These are phyloP conservation scores for Sphaeramia orbicularis DNA, from an alignment of 2,797 vertebrate genomes.

Conservation along the genomic window DNA sequence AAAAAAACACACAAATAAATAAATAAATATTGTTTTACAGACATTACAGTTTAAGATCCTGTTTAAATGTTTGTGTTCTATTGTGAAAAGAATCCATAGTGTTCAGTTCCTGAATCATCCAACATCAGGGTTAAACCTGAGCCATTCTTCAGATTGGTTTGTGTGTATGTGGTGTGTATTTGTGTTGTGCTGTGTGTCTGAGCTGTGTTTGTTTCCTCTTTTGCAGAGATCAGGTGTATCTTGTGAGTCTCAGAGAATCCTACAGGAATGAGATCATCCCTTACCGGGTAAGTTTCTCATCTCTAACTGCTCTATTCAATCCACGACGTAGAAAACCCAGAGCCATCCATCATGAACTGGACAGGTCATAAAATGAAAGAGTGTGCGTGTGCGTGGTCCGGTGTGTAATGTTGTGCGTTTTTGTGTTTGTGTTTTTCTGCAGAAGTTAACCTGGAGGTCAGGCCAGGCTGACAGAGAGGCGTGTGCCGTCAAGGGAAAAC, in stretches of 20 bases:
- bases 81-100: no score
- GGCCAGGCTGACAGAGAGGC: conserved; percentile 94
- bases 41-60: no score
- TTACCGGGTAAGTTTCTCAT: conserved; percentile 90
- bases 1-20: no score
- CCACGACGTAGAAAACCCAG: conserved; percentile 58
- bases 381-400: conserved; percentile 13
- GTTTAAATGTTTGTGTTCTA: no score
- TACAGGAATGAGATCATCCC: conserved; percentile 96
- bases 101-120: no score
- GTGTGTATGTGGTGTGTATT: no score
- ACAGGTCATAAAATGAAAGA: conserved; percentile 74
- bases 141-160: no score
- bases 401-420: no score
- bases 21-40: no score
- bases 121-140: no score
- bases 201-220: conserved; percentile 50
- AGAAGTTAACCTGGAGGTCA: conserved; percentile 98
- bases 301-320: conserved; percentile 58
- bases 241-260: conserved; percentile 96
- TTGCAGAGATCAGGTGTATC: conserved; percentile 98
- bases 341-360: conserved; percentile 69
- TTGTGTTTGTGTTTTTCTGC: conserved; percentile 49
- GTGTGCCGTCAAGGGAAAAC: conserved; percentile 98
- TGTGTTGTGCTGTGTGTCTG: conserved; percentile 37